Evolutionary conservation across 2,888 invertebrate genomes (phyloP).

Genomic region (Hypsopygia costalis): DNA sequence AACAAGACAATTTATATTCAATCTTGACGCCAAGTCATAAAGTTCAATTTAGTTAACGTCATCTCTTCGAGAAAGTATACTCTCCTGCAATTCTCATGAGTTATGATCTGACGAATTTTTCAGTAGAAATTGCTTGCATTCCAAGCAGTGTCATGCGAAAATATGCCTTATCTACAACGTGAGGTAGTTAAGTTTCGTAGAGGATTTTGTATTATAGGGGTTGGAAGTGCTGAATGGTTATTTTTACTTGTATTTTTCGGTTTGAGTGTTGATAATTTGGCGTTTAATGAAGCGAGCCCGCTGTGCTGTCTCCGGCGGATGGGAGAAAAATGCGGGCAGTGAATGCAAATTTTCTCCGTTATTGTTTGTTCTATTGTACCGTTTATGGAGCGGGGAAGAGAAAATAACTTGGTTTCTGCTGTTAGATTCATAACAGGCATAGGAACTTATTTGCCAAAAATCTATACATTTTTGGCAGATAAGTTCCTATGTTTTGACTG

Average conservation of each 20-base stretch:
- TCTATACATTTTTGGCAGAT: too few relatives aligned
- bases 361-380: constrained; percentile 74
- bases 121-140: constrained; percentile 48
- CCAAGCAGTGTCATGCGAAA: constrained; percentile 39
- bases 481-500: too few relatives aligned
- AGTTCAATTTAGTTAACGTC: constrained; percentile 27
- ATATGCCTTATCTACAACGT: constrained; percentile 42
- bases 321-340: constrained; percentile 66
- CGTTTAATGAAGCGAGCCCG: constrained; percentile 72
- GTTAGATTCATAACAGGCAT: constrained; percentile 14
- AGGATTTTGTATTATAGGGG: constrained; percentile 32
- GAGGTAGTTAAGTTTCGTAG: constrained; percentile 30
- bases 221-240: constrained; percentile 49
- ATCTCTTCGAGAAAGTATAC: constrained; percentile 31
- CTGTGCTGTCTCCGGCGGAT: constrained; percentile 61
- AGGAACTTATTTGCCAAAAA: too few relatives aligned
- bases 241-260: constrained; percentile 55
- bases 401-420: constrained; percentile 15
- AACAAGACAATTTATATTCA: constrained; percentile 15
- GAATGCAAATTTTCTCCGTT: constrained; percentile 72
- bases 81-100: constrained; percentile 52
- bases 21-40: constrained; percentile 23
- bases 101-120: constrained; percentile 67
- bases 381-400: constrained; percentile 60
- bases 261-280: constrained; percentile 72